Evolutionary conservation across 2,888 invertebrate genomes (phyloP), one percentile per base, ranked within the genome.

Genomic region (Spodoptera picta): DNA sequence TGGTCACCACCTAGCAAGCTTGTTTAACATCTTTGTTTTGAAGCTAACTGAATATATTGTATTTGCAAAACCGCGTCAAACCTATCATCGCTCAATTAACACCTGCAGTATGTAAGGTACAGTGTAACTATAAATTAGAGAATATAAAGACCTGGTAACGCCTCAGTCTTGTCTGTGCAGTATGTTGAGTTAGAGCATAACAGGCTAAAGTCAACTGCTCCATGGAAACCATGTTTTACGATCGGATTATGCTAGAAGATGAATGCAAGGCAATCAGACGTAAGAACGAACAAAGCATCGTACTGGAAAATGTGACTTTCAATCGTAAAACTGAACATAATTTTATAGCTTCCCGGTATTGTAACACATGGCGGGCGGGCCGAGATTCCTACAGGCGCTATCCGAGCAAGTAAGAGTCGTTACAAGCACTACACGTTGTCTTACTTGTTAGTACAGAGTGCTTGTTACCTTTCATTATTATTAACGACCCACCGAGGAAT

Each of bases 241-340:
- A 90, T 87, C 87, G 87, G 91, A 92, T 92, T 91, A 92, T 92
- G 89, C 89, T 83, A 84, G 83, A 83, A 90, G 90, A 92, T 92
- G 90, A 91, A 92, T 91, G 87, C 90, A 85, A 89, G 84, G 91
- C 90, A 92, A 93, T 92, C 91, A 91, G 86, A 87, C 86, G 83
- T 84, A 84, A 81, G 85, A 83, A 84, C 87, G 90, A 89, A 92
- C 93, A 92, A 93, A 92, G 87, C 91, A 84, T 91, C 87, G 92
- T 90, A 89, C 86, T 87, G 87, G 90, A 91, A 92, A 92, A 92
- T 91, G 90, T 88, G 89, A 91, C 90, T 91, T 91, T 90, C 87
- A 91, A 90, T 93, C 90, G 90, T 92, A 91, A 92, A 92, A 89
- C 85, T 86, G 85, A 87, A 85, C 89, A 88, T 91, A 89, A 91